phyloP scores from a whole-genome alignment of 2,113 vertebrate species.

The Reinhardtius hippoglossoides region DNA sequence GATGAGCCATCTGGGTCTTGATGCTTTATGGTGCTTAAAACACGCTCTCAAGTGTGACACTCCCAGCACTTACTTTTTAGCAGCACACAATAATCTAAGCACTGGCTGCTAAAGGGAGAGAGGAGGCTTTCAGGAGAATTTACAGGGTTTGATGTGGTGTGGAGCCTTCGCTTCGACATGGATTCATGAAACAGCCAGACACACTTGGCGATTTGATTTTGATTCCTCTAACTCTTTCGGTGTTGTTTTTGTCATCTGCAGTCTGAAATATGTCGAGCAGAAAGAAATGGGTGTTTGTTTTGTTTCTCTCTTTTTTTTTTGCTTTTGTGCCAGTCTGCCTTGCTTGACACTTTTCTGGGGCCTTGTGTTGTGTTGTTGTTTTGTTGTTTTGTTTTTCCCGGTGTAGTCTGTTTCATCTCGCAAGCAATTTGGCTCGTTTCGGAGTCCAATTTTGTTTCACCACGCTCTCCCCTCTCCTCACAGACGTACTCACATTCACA shows the following conservation, averaged over 20 bases:
- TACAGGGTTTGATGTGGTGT: conserved; percentile 68
- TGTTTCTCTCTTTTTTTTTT: conserved; percentile 24
- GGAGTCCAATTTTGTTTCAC: conserved; percentile 69
- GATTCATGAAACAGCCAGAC: conserved; percentile 67
- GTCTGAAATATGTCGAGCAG: conserved; percentile 68
- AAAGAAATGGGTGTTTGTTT: conserved; percentile 63
- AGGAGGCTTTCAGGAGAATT: conserved; percentile 69
- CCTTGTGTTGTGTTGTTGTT: conserved; percentile 41
- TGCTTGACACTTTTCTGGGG: conserved; percentile 55
- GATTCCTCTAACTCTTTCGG: conserved; percentile 59
- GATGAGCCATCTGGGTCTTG: conserved; percentile 77
- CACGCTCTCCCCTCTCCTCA: conserved; percentile 27
- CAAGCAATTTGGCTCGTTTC: conserved; percentile 67
- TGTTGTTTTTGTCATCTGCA: conserved; percentile 69
- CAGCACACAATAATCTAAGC: conserved; percentile 68
- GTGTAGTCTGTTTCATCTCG: conserved; percentile 69
- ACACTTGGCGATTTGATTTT: conserved; percentile 68
- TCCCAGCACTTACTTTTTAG: conserved; percentile 76
- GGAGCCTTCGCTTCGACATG: conserved; percentile 57
- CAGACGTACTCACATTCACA: conserved; percentile 65
- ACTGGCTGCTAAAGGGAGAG: conserved; percentile 53
- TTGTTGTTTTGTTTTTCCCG: conserved; percentile 8
- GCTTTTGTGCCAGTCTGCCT: conserved; percentile 44
- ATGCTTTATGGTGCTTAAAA: conserved; percentile 77
- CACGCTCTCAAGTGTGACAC: conserved; percentile 72